Evolutionary conservation across 2,888 invertebrate genomes (phyloP), one percentile per base, ranked within the genome.

Genomic region (Drosophila setosimentum): DNA sequence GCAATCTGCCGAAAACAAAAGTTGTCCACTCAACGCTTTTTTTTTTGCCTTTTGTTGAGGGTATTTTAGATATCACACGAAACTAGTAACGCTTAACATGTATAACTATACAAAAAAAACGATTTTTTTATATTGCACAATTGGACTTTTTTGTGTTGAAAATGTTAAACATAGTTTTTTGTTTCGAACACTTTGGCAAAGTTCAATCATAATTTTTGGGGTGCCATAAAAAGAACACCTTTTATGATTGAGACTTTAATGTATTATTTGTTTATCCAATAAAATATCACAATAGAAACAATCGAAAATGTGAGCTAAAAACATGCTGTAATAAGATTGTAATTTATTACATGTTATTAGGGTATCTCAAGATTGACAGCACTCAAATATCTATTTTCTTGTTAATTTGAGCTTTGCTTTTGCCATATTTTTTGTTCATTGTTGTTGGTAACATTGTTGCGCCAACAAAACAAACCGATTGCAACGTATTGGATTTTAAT

Each of bases 401-500:
- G 4, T 18, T 60, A 33, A 35, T 50, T 48, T 58, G 45, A 73
- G 62, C 60, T 48, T 29, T 49, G 42, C 21, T 29, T 59, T 48
- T 66, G 32, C 40, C 21, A 32, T 42, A 30, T n/a, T 48, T 33
- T 8, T 33, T 16, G 18, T 3, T 21, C 13, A 21, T 24, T 18
- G 3, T 10, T 54, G 18, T 18, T 60, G 59, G 50, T 61, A 66
- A 73, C 45, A 63, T 70, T 82, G 83, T 87, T 74, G 80, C 80
- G 59, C 27, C 67, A 70, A 69, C 73, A 68, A 83, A 86, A 87
- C 71, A 87, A 85, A 85, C 76, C 32, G 24, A 78, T n/a, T 45
- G 40, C 68, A 67, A 40, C 64, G 37, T 29, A 55, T 60, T 50
- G 49, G 48, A 81, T 68, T 68, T 70, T 30, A n/a, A 54, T 68